Evolutionary conservation across 2,797 vertebrate species (phyloP).

Genomic region (Podarcis siculus): DNA sequence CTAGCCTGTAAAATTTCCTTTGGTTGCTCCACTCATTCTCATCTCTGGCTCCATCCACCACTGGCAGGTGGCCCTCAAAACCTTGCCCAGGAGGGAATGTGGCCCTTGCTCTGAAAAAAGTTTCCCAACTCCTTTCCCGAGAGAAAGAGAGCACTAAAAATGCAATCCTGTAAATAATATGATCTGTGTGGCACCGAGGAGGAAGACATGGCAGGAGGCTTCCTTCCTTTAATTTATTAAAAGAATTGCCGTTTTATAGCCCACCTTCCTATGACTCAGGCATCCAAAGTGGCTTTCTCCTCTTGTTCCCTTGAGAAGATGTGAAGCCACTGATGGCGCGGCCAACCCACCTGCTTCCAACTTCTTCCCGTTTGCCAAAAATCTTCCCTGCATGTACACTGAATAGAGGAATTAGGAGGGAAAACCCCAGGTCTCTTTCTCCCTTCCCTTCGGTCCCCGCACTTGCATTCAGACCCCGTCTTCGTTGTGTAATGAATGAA

Average conservation of each 20-base stretch:
- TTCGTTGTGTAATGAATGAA: background rate
- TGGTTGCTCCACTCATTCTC: too few species aligned
- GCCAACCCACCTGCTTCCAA: background rate
- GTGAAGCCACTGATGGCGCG: fast-evolving
- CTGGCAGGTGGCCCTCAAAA: too few species aligned
- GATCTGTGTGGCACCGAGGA: background rate
- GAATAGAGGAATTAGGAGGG: background rate
- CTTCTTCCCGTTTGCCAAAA: background rate
- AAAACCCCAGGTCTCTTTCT: constrained; percentile 20
- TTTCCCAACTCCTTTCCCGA: too few species aligned
- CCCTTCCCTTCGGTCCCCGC: background rate
- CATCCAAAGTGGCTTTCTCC: background rate
- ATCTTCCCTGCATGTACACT: background rate
- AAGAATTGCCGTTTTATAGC: background rate
- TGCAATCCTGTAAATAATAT: background rate
- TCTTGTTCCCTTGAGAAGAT: background rate
- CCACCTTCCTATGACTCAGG: background rate
- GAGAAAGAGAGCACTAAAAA: background rate
- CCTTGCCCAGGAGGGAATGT: too few species aligned
- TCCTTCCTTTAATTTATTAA: background rate
- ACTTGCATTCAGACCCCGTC: background rate
- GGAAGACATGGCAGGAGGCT: background rate
- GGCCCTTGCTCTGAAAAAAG: too few species aligned
- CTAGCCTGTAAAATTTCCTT: too few species aligned
- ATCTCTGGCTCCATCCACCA: too few species aligned